Evolutionary conservation across 2,888 invertebrate species (phyloP).

Genomic region (Cryptus armator): DNA sequence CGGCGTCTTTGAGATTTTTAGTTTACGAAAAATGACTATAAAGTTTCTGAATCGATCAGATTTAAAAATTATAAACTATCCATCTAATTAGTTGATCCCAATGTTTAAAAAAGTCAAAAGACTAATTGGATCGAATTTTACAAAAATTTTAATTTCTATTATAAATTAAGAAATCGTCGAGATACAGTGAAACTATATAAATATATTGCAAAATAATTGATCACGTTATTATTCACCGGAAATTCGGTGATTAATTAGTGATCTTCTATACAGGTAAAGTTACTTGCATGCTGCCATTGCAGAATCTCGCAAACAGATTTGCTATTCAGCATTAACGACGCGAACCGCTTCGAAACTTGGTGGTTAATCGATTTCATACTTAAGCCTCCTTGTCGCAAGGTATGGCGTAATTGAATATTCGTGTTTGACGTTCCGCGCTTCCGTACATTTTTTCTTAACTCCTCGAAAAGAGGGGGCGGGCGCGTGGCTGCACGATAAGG

Average conservation of each 20-base stretch:
- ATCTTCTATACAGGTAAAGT: not conserved
- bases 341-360: slow-evolving; percentile 24
- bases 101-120: too few species aligned
- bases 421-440: not conserved
- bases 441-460: not conserved
- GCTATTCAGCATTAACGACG: not conserved
- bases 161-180: too few species aligned
- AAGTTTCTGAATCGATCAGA: too few species aligned
- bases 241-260: not conserved
- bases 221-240: not conserved
- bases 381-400: not conserved
- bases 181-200: too few species aligned
- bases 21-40: too few species aligned
- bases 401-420: slow-evolving; percentile 19
- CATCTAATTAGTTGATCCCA: too few species aligned
- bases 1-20: too few species aligned
- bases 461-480: not conserved
- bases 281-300: not conserved
- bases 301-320: not conserved
- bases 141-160: too few species aligned
- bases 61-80: too few species aligned
- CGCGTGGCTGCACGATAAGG: not conserved
- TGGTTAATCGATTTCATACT: slow-evolving; percentile 30
- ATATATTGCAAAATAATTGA: not conserved
- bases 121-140: too few species aligned